Conservation (phyloP, 1,140 invertebrate genomes). For the Anagrus nilaparvatae region DNA sequence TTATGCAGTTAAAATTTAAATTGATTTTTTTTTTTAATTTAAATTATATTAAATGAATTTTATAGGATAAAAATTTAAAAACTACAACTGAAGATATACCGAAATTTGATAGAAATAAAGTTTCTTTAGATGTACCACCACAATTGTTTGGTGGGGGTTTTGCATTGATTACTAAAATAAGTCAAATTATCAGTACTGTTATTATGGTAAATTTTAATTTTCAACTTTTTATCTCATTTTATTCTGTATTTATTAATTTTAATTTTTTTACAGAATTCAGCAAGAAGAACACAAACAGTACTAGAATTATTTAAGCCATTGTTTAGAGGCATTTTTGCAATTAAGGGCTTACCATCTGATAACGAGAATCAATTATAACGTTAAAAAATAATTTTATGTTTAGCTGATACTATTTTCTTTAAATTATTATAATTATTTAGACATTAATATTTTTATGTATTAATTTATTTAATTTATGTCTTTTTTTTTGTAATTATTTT, state of each 20-base stretch:
- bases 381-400: no score
- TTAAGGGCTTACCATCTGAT: slow-evolving; percentile 49
- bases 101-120: slow-evolving; percentile 55
- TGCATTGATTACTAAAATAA: slow-evolving; percentile 57
- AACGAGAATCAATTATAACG: slow-evolving; percentile 15
- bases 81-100: slow-evolving; percentile 55
- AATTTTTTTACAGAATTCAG: slow-evolving; percentile 53
- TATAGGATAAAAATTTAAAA: no score
- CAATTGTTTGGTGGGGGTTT: slow-evolving; percentile 59
- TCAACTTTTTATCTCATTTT: background rate
- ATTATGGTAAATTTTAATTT: slow-evolving; percentile 49
- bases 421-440: no score
- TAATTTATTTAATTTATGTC: no score
- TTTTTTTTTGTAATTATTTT: no score
- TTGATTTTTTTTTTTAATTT: background rate
- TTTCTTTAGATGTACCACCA: slow-evolving; percentile 54
- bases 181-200: slow-evolving; percentile 53
- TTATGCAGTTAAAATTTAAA: no score
- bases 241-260: background rate
- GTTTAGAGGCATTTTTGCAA: slow-evolving; percentile 53
- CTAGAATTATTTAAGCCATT: slow-evolving; percentile 55
- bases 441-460: no score
- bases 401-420: background rate
- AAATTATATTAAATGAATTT: no score
- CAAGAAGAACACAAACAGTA: slow-evolving; percentile 52